A percentile compares a stretch with the other conserved stretches of the same genome.
phyloP scores from a whole-genome alignment of 2,797 vertebrate genomes.

The Triplophysa yarkandensis region DNA sequence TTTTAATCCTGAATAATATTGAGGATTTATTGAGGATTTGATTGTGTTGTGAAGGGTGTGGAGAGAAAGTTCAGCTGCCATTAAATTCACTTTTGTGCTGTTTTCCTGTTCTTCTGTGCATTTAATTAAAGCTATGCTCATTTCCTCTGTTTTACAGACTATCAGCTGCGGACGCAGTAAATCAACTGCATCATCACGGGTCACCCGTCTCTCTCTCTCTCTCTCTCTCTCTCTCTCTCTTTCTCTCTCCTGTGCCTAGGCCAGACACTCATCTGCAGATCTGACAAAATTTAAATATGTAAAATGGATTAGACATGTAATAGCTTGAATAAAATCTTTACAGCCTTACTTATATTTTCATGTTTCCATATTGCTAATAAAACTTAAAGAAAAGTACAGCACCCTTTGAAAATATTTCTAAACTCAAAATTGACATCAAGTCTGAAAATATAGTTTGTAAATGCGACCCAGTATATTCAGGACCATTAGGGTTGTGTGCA shows the following conservation, averaged over 20 bases:
- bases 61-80: slow-evolving; percentile 55
- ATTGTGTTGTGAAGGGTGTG: slow-evolving; percentile 38
- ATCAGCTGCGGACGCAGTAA: slow-evolving; percentile 83
- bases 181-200: slow-evolving; percentile 26
- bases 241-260: neutral
- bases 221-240: neutral
- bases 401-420: too few relatives aligned
- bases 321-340: neutral
- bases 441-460: neutral
- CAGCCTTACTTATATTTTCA: neutral
- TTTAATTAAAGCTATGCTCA: slow-evolving; percentile 76
- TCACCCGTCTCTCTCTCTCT: neutral
- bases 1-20: neutral
- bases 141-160: slow-evolving; percentile 77
- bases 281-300: neutral
- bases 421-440: neutral
- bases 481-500: too few relatives aligned
- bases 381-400: neutral
- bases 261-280: slow-evolving; percentile 19
- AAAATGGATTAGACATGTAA: neutral
- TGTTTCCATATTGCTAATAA: neutral
- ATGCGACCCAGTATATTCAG: too few relatives aligned
- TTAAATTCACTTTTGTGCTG: slow-evolving; percentile 61
- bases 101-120: slow-evolving; percentile 64
- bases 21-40: slow-evolving; percentile 5